These are phyloP conservation scores for Diloba caeruleocephala DNA, from an alignment of 2,888 invertebrate species.

Conservation along the genomic window DNA sequence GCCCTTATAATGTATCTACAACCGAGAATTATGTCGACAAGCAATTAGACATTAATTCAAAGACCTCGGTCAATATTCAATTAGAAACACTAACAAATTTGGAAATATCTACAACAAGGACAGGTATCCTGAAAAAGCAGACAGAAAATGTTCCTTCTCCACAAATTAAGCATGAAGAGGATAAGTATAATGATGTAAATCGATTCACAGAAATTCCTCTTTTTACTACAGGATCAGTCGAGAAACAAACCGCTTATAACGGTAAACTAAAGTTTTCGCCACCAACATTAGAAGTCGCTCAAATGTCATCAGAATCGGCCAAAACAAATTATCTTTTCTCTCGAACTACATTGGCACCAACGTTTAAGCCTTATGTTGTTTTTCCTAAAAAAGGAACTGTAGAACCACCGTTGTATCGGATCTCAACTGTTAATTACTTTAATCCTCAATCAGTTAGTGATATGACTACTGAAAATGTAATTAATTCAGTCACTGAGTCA, in stretches of 20 bases:
- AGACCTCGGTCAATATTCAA: background rate
- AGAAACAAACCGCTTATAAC: background rate
- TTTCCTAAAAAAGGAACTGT: background rate
- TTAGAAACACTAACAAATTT: background rate
- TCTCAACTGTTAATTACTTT: background rate
- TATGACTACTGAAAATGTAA: conserved; percentile 10
- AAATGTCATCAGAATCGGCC: conserved; percentile 1
- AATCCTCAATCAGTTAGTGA: background rate
- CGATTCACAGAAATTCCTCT: background rate
- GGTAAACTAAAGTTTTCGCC: background rate
- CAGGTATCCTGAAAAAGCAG: background rate
- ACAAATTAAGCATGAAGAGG: background rate
- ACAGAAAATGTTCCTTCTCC: background rate
- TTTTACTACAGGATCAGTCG: background rate
- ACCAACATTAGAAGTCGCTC: background rate
- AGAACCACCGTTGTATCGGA: background rate
- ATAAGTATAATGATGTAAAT: background rate
- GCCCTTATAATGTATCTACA: too few relatives aligned
- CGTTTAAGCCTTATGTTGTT: background rate
- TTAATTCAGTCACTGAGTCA: conserved; percentile 5
- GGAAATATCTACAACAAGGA: background rate
- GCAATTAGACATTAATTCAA: background rate
- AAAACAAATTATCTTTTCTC: background rate
- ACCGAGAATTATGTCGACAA: background rate
- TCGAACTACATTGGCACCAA: background rate